Base-by-base conservation (phyloP, 2,888 invertebrate genomes). In the Mythimna pallens region DNA sequence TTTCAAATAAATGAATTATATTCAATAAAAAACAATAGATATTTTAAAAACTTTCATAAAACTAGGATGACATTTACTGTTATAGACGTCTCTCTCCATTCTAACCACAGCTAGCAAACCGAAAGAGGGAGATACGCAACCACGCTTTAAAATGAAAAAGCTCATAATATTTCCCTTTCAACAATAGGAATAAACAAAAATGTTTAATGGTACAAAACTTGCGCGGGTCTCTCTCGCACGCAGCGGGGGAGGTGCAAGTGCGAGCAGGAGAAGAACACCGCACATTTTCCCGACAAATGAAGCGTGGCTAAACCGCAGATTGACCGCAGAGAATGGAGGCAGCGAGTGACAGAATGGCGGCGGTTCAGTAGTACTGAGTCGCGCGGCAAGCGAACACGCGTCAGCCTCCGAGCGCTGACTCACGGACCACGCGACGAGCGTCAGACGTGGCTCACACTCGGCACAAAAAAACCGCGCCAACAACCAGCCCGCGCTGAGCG, bases 321-420 rank as follows among this genome's bases (percentile, higher is more conserved):
- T 96, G 96, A 96, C 96, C 96, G 95, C 96, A 96, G 96, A 95
- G 95, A 95, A 95, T 95, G 96, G 95, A 96, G 94, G 96, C 95
- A 95, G 94, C 94, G 94, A 95, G 95, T 96, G 96, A 95, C 95
- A 96, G 96, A 93, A 95, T 96, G 96, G 96, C 96, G 94, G 95
- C 95, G 91, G 92, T 88, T 94, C 94, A 96, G 96, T 96, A 92
- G 94, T 94, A 90, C 89, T 93, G 92, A 92, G 92, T 88, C 94
- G 93, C 93, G 92, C 96, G 94, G 84, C 85, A 93, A 88, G 93
- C 76, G 85, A 91, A 89, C 93, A 94, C 96, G 96, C 90, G 93
- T 89, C 91, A 82, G 80, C 76, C 84, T 75, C 70, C 84, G 76
- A 69, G 81, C 82, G 74, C 86, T 76, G 81, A 84, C 62, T 80